Evolutionary conservation across 2,797 vertebrate species (phyloP).

Genomic region (Spheniscus humboldti): DNA sequence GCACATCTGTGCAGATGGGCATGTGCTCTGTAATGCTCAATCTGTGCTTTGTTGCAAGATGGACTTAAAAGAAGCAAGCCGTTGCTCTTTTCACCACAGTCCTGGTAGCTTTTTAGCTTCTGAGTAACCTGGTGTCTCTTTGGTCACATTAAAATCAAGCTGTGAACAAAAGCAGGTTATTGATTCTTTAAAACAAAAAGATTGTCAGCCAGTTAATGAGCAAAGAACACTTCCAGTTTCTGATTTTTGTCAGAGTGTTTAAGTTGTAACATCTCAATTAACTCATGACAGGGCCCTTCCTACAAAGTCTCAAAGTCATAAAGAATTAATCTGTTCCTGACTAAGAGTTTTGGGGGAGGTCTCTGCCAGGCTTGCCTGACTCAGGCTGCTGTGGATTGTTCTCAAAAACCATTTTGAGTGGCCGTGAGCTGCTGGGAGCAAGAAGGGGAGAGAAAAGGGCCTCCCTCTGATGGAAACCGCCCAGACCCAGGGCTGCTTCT

Average conservation of each 20-base stretch:
- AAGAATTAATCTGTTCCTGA: neutral
- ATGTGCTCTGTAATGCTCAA: neutral
- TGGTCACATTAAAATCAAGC: neutral
- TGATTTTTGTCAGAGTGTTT: neutral
- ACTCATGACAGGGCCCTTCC: neutral
- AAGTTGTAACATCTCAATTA: neutral
- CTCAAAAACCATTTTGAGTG: neutral
- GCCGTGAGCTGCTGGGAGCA: neutral
- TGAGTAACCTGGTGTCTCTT: neutral
- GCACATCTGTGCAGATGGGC: neutral
- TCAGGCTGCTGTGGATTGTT: neutral
- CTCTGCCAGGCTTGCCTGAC: neutral
- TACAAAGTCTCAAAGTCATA: neutral
- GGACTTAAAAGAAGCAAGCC: neutral
- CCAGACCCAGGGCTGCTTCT: neutral
- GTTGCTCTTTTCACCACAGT: neutral
- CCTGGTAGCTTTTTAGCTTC: neutral
- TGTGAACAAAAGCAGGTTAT: slow-evolving; percentile 1
- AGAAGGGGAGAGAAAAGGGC: neutral
- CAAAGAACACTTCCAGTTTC: neutral
- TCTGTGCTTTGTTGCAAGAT: neutral
- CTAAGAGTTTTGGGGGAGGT: neutral
- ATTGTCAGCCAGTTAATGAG: neutral
- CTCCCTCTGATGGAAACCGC: neutral
- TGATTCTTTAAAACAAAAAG: neutral